Conservation (phyloP, 2,113 vertebrate genomes). For the Peucedramus taeniatus region DNA sequence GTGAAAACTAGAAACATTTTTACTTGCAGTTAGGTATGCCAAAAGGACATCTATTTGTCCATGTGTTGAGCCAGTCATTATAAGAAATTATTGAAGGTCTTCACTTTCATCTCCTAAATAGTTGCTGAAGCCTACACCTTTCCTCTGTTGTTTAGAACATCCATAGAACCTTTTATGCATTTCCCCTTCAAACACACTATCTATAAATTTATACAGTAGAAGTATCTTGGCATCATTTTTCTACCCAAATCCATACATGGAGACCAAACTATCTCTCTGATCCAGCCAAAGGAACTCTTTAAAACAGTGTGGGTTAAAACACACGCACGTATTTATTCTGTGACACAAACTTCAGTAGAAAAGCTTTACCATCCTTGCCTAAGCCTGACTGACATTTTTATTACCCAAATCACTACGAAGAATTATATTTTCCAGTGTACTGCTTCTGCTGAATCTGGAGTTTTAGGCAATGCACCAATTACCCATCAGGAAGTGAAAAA, state of each 20-base stretch:
- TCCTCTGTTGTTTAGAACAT: neutral
- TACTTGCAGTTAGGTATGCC: neutral
- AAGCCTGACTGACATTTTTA: slow-evolving; percentile 9
- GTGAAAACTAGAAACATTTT: neutral
- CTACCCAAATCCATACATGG: neutral
- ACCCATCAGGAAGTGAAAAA: neutral
- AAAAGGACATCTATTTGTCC: neutral
- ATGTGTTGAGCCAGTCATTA: neutral
- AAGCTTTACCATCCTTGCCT: neutral
- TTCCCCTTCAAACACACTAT: neutral
- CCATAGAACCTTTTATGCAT: neutral
- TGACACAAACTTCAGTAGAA: neutral
- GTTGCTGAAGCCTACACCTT: neutral
- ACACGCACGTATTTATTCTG: neutral
- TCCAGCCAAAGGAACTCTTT: neutral
- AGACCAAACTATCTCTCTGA: neutral
- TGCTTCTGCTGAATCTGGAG: neutral
- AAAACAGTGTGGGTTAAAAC: neutral
- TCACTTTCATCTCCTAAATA: neutral
- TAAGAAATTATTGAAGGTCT: neutral
- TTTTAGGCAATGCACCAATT: neutral
- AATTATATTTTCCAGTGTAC: slow-evolving; percentile 3
- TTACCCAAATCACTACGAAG: neutral
- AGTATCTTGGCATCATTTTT: neutral
- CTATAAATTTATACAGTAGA: neutral